Evolutionary conservation across 2,888 invertebrate genomes (phyloP).

Genomic region (Schrankia costaestrigalis): DNA sequence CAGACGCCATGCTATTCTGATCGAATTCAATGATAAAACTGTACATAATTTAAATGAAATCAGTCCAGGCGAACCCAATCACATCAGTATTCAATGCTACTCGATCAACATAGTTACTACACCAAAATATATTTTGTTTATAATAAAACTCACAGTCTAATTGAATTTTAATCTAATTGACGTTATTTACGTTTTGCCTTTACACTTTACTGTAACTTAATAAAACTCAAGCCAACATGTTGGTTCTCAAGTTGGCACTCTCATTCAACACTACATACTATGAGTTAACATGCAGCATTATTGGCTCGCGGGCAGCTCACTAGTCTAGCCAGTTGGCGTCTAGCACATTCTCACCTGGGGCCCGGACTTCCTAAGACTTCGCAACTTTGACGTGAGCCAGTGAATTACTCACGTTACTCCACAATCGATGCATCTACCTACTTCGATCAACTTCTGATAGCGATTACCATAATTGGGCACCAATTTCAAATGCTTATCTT

Average conservation of each 20-base stretch:
- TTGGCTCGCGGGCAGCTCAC: conserved; percentile 66
- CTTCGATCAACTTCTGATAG: conserved; percentile 18
- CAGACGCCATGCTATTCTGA: no score
- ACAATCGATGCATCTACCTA: conserved; percentile 56
- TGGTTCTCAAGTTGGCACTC: conserved; percentile 16
- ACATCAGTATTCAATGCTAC: no score
- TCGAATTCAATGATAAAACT: no score
- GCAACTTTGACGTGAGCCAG: conserved; percentile 69
- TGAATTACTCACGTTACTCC: conserved; percentile 60
- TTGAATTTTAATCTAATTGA: no score
- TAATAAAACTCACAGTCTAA: no score
- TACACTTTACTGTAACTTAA: background rate
- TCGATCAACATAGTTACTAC: no score
- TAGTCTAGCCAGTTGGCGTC: conserved; percentile 73
- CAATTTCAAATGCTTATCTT: no score
- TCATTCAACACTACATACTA: conserved; percentile 28
- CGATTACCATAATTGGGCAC: background rate
- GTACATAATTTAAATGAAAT: no score
- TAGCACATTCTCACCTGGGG: conserved; percentile 79
- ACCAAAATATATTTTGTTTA: no score
- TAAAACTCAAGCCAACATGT: conserved; percentile 8
- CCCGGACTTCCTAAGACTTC: conserved; percentile 75
- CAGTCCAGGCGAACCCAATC: no score
- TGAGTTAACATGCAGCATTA: conserved; percentile 57
- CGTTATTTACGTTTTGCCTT: no score